Base-by-base conservation (phyloP, 2,888 invertebrate genomes). In the Eupeodes luniger region DNA sequence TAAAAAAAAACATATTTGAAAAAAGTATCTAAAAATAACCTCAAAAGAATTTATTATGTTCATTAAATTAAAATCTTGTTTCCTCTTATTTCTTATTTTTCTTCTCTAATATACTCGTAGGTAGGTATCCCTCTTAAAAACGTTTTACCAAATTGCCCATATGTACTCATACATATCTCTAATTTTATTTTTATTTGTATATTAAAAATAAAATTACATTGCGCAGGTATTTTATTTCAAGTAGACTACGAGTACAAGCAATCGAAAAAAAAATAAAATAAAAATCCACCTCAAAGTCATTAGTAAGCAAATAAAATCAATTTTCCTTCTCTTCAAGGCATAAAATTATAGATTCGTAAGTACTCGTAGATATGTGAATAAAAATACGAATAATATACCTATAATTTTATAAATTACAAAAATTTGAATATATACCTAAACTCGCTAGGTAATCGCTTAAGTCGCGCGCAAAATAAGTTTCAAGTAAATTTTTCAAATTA, bases 301-400 rank as follows among this genome's bases (percentile, higher is more conserved):
- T 85, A 85, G 76, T 66, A 76, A 70, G 75, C 75, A 64, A 64
- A 76, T 53, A 70, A 57, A 80, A 85, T 80, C 67, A 75, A 78
- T 72, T 77, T 53, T 47, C 47, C 34, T 49, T 59, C 47, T 47
- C 61, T 16, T 27, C 14, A 27, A 59, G 44, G 36, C 67, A 36
- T 36, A 49, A 61, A 40, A 61, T 51, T 40, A 59, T 14, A 34
- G 12, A 14, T 34, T 11, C 47, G 10, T 11, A 10, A 1, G 2
- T n/a, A n/a, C n/a, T n/a, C n/a, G n/a, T 27, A 27, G 27, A 27
- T 27, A 27, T 27, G 27, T 27, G 27, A 27, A 27, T 27, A 27
- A 27, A 27, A 27, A 27, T 27, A 27, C 27, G 2, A 27, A 2
- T 0, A 14, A 44, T 74, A 16, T 27, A 27, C 27, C 27, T 27